Percentiles rank a stretch among this genome's conserved stretches.
Conservation (phyloP, 2,888 invertebrate genomes). For the Tiliacea aurago region DNA sequence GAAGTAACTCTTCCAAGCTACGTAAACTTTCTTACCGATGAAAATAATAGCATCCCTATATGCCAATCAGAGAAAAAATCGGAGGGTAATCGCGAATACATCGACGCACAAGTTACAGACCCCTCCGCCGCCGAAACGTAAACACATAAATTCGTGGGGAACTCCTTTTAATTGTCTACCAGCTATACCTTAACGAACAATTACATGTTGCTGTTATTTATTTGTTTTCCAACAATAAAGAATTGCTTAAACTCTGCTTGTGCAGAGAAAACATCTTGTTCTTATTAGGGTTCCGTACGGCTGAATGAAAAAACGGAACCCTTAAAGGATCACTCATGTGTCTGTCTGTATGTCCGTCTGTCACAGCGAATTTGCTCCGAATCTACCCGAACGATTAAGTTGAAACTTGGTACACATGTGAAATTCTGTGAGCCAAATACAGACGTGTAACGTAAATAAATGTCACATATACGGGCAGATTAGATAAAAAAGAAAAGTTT, state of each 20-base stretch:
- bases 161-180: constrained; percentile 83
- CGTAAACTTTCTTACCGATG: constrained; percentile 19
- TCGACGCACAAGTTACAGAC: constrained; percentile 66
- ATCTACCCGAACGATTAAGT: too few species aligned
- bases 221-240: constrained; percentile 75
- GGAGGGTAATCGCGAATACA: constrained; percentile 62
- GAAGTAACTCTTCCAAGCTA: not conserved
- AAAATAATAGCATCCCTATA: constrained; percentile 33
- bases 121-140: constrained; percentile 72
- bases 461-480: too few species aligned
- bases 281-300: not conserved
- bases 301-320: too few species aligned
- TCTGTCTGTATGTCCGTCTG: too few species aligned
- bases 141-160: constrained; percentile 82
- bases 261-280: constrained; percentile 25
- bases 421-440: too few species aligned
- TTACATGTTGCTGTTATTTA: constrained; percentile 81
- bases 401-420: too few species aligned
- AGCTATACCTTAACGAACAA: constrained; percentile 78
- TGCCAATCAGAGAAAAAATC: constrained; percentile 60
- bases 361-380: too few species aligned
- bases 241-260: constrained; percentile 8
- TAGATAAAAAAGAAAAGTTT: too few species aligned
- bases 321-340: too few species aligned
- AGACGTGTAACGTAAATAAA: too few species aligned